phyloP scores from a whole-genome alignment of 2,888 invertebrate species.

The Venusia cambrica region DNA sequence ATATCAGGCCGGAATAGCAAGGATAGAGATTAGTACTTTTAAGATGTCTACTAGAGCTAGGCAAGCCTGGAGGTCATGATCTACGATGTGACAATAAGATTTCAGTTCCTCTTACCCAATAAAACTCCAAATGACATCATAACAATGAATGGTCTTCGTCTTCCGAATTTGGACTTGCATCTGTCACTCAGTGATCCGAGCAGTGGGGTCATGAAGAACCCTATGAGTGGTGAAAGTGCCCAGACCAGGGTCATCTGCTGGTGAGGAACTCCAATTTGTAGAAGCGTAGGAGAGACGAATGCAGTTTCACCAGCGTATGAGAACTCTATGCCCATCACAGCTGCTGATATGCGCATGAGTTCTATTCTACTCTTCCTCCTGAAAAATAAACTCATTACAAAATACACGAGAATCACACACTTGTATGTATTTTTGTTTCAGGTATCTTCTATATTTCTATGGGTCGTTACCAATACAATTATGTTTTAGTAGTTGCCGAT shows the following conservation, averaged over 20 bases:
- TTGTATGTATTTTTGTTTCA: no score
- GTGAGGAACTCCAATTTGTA: constrained; percentile 96
- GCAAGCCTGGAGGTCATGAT: no score
- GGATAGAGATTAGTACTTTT: no score
- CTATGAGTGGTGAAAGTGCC: constrained; percentile 96
- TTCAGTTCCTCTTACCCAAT: constrained; percentile 82
- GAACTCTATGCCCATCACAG: constrained; percentile 98
- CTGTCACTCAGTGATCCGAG: constrained; percentile 96
- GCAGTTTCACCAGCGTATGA: constrained; percentile 99
- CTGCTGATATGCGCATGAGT: constrained; percentile 93
- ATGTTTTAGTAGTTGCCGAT: no score
- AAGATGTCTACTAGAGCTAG: no score
- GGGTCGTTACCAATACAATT: no score
- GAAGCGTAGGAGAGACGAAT: constrained; percentile 95
- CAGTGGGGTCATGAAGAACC: constrained; percentile 96
- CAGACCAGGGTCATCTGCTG: constrained; percentile 97
- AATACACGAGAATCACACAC: no score
- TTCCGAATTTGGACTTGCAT: constrained; percentile 89
- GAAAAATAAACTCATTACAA: constrained; percentile 28
- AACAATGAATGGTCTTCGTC: constrained; percentile 95
- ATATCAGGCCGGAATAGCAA: no score
- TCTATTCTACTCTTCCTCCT: constrained; percentile 90
- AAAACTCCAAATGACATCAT: constrained; percentile 94
- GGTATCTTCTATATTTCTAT: no score
- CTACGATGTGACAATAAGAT: constrained; percentile 11